Conservation (phyloP, 1,140 invertebrate genomes). For the Musca vetustissima region DNA sequence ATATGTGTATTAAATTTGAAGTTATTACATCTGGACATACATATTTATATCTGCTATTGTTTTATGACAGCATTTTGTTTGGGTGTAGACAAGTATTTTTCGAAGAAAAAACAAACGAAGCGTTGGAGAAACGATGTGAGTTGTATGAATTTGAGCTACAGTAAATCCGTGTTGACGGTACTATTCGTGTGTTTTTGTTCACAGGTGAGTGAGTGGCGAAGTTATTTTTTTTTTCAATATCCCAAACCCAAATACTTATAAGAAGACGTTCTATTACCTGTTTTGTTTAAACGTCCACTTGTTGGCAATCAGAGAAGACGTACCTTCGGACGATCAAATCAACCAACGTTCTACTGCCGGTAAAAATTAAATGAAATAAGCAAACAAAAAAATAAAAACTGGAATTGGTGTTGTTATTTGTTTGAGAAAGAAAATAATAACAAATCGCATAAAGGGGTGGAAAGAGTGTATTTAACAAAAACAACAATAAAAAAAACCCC, state of each 20-base stretch:
- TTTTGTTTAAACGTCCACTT: conserved; percentile 20
- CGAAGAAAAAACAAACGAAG: too few relatives aligned
- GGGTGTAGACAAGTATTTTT: too few relatives aligned
- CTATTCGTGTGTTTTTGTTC: background rate
- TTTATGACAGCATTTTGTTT: too few relatives aligned
- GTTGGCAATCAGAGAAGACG: conserved; percentile 17
- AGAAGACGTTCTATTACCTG: conserved; percentile 25
- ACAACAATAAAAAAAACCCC: background rate
- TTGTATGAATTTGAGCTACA: too few relatives aligned
- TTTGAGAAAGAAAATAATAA: background rate
- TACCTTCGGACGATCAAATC: conserved; percentile 5
- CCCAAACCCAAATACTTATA: conserved; percentile 6
- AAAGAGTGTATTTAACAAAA: background rate
- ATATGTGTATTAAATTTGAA: too few relatives aligned
- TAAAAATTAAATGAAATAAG: too few relatives aligned
- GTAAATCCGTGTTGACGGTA: too few relatives aligned
- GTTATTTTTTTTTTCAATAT: too few relatives aligned
- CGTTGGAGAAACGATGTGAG: too few relatives aligned
- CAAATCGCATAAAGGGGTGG: background rate
- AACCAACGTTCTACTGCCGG: too few relatives aligned
- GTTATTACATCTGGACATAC: too few relatives aligned
- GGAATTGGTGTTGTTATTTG: background rate
- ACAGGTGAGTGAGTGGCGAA: conserved; percentile 11
- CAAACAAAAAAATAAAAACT: background rate
- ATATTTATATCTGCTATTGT: too few relatives aligned